Base-by-base conservation (phyloP, 1,140 invertebrate species). In the Pteromalus puparum region DNA sequence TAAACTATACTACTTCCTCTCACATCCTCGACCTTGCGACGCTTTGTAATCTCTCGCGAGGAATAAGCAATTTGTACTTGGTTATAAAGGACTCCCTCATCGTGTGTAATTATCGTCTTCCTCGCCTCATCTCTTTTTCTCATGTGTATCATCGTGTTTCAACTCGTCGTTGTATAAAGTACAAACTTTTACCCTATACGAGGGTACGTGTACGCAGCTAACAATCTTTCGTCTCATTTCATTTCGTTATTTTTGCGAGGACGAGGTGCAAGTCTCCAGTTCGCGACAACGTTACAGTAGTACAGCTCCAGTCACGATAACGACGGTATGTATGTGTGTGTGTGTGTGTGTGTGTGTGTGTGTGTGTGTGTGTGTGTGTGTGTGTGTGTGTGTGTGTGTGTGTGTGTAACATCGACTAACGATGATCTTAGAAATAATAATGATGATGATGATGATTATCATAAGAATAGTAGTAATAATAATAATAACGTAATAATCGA, bases 1-100 rank as follows among this genome's bases (percentile, higher is more conserved):
- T 34, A 12, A 72, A 72, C 68, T 72, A 28, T 30, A 72, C 24
- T 13, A 42, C 26, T 28, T 61, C 70, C 80, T 73, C 80, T 81
- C 67, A 72, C 79, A 30, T 34, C 18, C 68, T 72, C 68, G 26
- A 61, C 21, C 53, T 21, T 21, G 6, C 53, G 53, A 61, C 18
- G 53, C 18, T 61, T 21, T 21, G 5, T 61, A 61, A 61, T 13
- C 46, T 48, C 53, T 21, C 53, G 53, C 53, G 53, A 61, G 53
- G 18, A 18, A 61, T 61, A 61, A 61, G 18, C 18, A 61, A 61
- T 61, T 61, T 61, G 53, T 61, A 61, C 53, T 61, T 61, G 53
- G 53, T 61, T 21, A 61, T 61, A 61, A 61, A 61, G 53, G 53
- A 61, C 53, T 61, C 18, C 53, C 53, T 61, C 53, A n/a, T 61